Base-by-base conservation (phyloP, 1,140 invertebrate species). In the Pteromalus puparum region DNA sequence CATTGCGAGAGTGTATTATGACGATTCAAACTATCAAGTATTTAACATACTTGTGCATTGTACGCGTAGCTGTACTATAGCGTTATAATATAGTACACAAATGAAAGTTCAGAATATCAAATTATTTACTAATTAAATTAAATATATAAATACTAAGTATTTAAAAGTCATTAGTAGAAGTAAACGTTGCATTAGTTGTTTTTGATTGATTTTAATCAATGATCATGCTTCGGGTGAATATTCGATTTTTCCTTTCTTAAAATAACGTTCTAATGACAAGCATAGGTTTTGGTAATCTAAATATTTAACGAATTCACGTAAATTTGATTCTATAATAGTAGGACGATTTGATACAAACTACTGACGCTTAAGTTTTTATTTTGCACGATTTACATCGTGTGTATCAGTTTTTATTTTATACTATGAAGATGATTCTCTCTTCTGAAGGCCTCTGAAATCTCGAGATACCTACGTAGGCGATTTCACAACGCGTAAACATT, bases 341-440 rank as follows among this genome's bases (percentile, higher is more conserved):
- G 38, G n/a, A 1, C 38, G 38, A 38, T 38, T 79, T 67, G 21
- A 34, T 24, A n/a, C 21, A 30, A 34, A 78, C 21, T 73, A 48
- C 48, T 61, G 46, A 34, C 42, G 48, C 13, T 38, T 9, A 21
- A 15, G 65, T n/a, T 38, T 70, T 81, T 48, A 68, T 72, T 70
- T 72, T 28, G 34, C 30, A 48, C 53, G 21, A 5, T 75, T 75
- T 13, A 26, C 65, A 42, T 61, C 21, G 53, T n/a, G 53, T 21
- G 3, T 13, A 13, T 48, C 1, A 48, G 46, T 48, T 48, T 48
- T 48, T 48, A 9, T 9, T 42, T 42, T 42, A 42, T 48, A 48
- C 10, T 24, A 34, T 15, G 26, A 34, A 80, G 30, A 65, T 81
- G 78, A 81, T 84, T 84, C 78, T 84, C 78, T 84, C 70, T 81